A percentile compares a stretch with the other conserved stretches of the same genome.
Conservation (phyloP, 2,888 invertebrate genomes). For the Autographa gamma region DNA sequence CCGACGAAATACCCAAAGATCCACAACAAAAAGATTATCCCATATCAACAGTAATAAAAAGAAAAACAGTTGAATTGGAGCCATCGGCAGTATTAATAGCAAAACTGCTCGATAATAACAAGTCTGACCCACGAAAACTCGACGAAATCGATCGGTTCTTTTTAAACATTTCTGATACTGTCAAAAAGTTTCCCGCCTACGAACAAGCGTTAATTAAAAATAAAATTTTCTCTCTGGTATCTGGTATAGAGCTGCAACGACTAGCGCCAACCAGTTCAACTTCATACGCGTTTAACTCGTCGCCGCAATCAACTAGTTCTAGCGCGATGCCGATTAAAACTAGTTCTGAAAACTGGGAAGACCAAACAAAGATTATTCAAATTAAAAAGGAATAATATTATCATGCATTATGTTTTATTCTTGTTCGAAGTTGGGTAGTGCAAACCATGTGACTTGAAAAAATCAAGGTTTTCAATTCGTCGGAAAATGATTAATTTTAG, state of each 20-base stretch:
- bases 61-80: too few relatives aligned
- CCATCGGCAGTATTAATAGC: slow-evolving; percentile 37
- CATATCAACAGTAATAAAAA: too few relatives aligned
- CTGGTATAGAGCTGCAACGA: slow-evolving; percentile 43
- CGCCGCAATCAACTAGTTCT: neutral
- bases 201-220: slow-evolving; percentile 48
- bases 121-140: slow-evolving; percentile 19
- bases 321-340: neutral
- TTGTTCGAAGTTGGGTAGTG: too few relatives aligned
- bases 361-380: too few relatives aligned
- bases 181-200: slow-evolving; percentile 49
- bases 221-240: slow-evolving; percentile 40
- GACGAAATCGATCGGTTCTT: slow-evolving; percentile 51
- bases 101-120: slow-evolving; percentile 25
- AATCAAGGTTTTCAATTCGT: too few relatives aligned
- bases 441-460: too few relatives aligned
- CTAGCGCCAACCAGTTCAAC: slow-evolving; percentile 19
- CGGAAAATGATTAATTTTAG: too few relatives aligned
- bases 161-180: slow-evolving; percentile 49
- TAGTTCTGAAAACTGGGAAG: too few relatives aligned
- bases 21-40: too few relatives aligned
- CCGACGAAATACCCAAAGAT: too few relatives aligned
- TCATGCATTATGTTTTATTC: too few relatives aligned
- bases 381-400: too few relatives aligned
- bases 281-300: neutral